Evolutionary conservation across 2,797 vertebrate species (phyloP).

Genomic region (Darevskia nairensis): DNA sequence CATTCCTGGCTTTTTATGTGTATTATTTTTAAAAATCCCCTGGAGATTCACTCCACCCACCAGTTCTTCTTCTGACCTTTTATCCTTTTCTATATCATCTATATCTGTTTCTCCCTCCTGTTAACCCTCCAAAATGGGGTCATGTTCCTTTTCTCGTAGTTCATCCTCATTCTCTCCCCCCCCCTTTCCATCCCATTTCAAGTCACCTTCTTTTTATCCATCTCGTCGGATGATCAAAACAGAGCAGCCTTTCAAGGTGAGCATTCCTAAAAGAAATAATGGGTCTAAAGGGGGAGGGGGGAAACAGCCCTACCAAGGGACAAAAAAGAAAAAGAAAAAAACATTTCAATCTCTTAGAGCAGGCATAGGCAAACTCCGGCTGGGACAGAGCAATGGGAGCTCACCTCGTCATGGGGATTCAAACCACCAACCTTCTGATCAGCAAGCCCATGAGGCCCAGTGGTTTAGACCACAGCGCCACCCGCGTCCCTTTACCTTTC

Average conservation of each 20-base stretch:
- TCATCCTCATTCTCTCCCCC: constrained; percentile 1
- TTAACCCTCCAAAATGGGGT: accelerated
- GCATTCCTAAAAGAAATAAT: background rate
- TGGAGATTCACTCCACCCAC: constrained; percentile 37
- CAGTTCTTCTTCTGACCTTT: constrained; percentile 58
- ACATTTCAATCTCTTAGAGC: too few relatives aligned
- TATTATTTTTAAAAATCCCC: constrained; percentile 21
- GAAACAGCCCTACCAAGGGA: background rate
- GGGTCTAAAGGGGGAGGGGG: background rate
- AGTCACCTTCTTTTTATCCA: background rate
- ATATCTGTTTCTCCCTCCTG: background rate
- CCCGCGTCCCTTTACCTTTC: too few relatives aligned
- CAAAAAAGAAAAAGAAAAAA: too few relatives aligned
- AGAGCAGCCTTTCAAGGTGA: background rate
- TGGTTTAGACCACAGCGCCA: too few relatives aligned
- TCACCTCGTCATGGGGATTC: too few relatives aligned
- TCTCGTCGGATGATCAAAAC: background rate
- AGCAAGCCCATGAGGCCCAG: too few relatives aligned
- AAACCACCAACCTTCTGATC: too few relatives aligned
- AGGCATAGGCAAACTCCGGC: too few relatives aligned
- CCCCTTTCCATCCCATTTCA: background rate
- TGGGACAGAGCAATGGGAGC: too few relatives aligned
- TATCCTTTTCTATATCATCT: constrained; percentile 43
- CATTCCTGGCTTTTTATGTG: background rate
- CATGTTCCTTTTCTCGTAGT: background rate